phyloP scores from a whole-genome alignment of 1,140 invertebrate species.

The Aphidius ervi region DNA sequence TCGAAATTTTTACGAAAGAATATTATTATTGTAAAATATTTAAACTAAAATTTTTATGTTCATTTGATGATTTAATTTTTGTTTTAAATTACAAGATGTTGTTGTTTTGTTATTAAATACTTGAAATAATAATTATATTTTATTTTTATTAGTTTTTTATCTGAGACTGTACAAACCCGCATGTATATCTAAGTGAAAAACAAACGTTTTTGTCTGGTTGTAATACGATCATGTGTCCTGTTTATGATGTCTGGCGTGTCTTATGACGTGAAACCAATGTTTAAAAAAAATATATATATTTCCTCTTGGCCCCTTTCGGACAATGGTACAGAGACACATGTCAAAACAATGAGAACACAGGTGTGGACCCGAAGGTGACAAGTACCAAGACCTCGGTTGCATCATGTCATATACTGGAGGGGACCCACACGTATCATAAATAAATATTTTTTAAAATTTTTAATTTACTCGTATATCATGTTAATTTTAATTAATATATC shows the following conservation, averaged over 20 bases:
- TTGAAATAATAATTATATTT: background rate
- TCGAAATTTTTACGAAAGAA: background rate
- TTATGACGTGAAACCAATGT: background rate
- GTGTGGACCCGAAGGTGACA: slow-evolving; percentile 37
- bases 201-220: slow-evolving; percentile 12
- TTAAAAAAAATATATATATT: background rate
- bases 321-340: slow-evolving; percentile 42
- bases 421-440: background rate
- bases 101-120: background rate
- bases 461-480: no score
- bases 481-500: no score
- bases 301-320: slow-evolving; percentile 16
- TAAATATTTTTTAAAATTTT: no score
- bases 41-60: no score
- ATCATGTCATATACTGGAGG: slow-evolving; percentile 13
- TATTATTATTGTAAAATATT: no score
- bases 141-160: slow-evolving; percentile 19
- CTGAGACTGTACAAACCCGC: slow-evolving; percentile 38
- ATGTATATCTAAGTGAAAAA: slow-evolving; percentile 25
- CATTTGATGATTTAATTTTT: no score
- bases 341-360: slow-evolving; percentile 51
- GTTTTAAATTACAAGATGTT: no score
- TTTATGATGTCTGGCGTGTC: background rate
- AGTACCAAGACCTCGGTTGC: slow-evolving; percentile 22
- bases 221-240: slow-evolving; percentile 11